Evolutionary conservation across 2,888 invertebrate species (phyloP).

Genomic region (Meloe dianella): DNA sequence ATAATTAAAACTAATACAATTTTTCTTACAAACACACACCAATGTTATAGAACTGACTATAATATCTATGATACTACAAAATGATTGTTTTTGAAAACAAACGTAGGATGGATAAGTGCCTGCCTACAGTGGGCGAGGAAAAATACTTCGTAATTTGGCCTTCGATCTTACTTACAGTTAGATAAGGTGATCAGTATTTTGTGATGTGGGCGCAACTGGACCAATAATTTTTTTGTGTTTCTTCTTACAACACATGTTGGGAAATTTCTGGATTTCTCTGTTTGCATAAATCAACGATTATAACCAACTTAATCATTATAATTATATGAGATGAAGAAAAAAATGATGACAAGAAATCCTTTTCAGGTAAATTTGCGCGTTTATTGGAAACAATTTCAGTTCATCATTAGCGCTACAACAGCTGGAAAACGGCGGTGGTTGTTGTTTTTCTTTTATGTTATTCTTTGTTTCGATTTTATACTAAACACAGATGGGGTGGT

Average conservation of each 20-base stretch:
- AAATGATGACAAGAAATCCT: neutral
- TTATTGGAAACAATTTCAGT: neutral
- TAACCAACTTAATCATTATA: no score
- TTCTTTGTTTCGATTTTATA: neutral
- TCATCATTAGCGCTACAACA: neutral
- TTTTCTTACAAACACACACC: no score
- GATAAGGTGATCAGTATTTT: neutral
- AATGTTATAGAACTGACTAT: no score
- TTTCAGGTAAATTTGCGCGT: neutral
- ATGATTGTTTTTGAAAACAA: neutral
- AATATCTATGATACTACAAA: neutral
- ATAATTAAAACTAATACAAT: neutral
- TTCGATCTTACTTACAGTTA: neutral
- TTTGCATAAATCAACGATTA: neutral
- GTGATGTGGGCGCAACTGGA: neutral
- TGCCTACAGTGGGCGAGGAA: neutral
- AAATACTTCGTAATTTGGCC: neutral
- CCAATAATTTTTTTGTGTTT: neutral
- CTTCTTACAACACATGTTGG: neutral
- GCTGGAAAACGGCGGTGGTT: neutral
- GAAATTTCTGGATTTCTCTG: neutral
- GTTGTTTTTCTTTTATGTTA: neutral
- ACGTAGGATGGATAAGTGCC: neutral
- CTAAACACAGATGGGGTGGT: neutral
- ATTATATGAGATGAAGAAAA: neutral